A percentile compares a stretch with the other conserved stretches of the same genome.
phyloP scores from a whole-genome alignment of 1,140 invertebrate species.

The Xylocopa sonorina region DNA sequence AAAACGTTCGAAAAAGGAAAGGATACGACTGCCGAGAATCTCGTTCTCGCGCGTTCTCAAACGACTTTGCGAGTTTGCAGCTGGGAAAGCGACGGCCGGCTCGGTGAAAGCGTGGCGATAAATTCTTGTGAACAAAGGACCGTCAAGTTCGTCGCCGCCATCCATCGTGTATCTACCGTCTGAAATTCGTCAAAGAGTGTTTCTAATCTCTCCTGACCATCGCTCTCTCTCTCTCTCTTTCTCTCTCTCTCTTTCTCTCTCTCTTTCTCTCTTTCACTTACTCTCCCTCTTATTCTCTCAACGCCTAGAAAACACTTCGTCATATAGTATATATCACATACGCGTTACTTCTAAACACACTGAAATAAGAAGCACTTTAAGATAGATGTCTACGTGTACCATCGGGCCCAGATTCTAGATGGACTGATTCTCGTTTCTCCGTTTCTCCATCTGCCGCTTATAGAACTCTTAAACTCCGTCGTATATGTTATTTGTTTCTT shows the following conservation, averaged over 20 bases:
- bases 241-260: slow-evolving; percentile 5
- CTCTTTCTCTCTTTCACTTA: slow-evolving; percentile 1
- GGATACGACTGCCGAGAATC: not conserved
- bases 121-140: slow-evolving; percentile 67
- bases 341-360: slow-evolving; percentile 82
- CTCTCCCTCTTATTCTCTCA: slow-evolving; percentile 22
- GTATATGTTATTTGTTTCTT: slow-evolving; percentile 66
- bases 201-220: not conserved
- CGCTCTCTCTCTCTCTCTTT: not conserved
- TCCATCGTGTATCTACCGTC: slow-evolving; percentile 39
- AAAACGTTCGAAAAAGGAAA: not conserved
- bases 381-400: slow-evolving; percentile 81
- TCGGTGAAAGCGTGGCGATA: not conserved
- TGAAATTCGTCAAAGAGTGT: slow-evolving; percentile 49
- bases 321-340: slow-evolving; percentile 83
- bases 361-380: slow-evolving; percentile 83
- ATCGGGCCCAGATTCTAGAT: slow-evolving; percentile 77
- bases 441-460: slow-evolving; percentile 53
- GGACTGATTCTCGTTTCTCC: slow-evolving; percentile 71
- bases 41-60: not conserved
- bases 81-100: not conserved
- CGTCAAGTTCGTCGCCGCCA: slow-evolving; percentile 46
- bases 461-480: slow-evolving; percentile 76
- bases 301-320: slow-evolving; percentile 74
- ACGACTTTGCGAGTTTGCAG: not conserved